Percentiles rank a stretch among this genome's conserved stretches.
These are phyloP conservation scores for Lophura nycthemera DNA, from an alignment of 2,113 vertebrate genomes.

Conservation along the genomic window DNA sequence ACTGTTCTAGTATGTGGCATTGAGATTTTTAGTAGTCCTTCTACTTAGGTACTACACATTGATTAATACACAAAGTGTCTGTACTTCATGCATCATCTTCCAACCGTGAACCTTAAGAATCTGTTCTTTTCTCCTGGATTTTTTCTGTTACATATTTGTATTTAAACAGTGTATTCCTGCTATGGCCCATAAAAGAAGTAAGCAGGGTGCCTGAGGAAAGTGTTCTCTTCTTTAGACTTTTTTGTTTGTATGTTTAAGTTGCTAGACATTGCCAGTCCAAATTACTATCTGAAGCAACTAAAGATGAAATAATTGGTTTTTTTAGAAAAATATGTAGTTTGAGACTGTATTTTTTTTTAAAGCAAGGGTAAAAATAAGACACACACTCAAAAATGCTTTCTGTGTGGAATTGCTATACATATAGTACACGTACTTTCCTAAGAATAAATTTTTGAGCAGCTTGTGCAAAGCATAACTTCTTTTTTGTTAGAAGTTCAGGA, in stretches of 20 bases:
- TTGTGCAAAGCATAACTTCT: rapidly evolving
- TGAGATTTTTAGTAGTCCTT: neutral
- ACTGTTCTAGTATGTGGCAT: neutral
- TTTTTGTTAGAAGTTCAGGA: neutral
- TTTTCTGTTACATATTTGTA: neutral
- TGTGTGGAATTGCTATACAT: neutral
- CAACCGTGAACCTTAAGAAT: neutral
- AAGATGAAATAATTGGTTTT: rapidly evolving
- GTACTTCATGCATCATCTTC: neutral
- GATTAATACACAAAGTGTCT: neutral
- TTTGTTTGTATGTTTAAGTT: rapidly evolving
- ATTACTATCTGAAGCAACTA: neutral
- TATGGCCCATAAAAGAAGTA: neutral
- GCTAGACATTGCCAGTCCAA: neutral
- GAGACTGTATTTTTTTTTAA: neutral
- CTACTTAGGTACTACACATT: neutral
- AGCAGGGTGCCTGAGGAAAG: neutral
- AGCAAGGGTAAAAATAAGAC: neutral
- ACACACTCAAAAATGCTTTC: rapidly evolving
- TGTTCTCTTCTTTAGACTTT: neutral
- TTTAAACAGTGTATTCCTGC: neutral
- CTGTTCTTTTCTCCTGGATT: neutral
- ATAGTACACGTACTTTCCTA: neutral
- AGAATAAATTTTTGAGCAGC: neutral
- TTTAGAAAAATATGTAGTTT: neutral